Base-by-base conservation (phyloP, 2,888 invertebrate genomes). In the Dynastes tityus region DNA sequence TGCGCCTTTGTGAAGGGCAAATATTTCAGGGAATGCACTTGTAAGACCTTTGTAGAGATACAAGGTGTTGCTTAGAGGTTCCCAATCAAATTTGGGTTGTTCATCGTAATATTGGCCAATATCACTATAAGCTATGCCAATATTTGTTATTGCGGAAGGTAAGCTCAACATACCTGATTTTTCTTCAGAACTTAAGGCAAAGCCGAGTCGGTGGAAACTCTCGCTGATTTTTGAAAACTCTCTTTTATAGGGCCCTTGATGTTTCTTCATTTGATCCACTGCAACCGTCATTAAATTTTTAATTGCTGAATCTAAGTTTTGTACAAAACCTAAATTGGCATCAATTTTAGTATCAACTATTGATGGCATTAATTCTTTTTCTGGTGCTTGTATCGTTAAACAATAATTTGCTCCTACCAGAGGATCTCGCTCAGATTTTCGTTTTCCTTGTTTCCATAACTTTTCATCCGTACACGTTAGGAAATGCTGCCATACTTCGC, bases 391-490 rank as follows among this genome's bases (percentile, higher is more conserved):
- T 84, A 99, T 91, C 80, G 96, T 95, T 88, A 96, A 92, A 89
- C 98, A 98, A 89, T 97, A 97, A 89, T 95, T 96, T 40, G 96
- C 95, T 6, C 97, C 97, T 83, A 96, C 91, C 81, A 97, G 92
- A 84, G 96, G 95, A 88, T 99, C 99, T 85, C 95, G 95, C 89
- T 99, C 99, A 0, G 99, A 98, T 88, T 94, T 94, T 81, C 99
- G 91, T 89, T 99, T 99, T 2, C 99, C 99, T 68, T 93, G 93
- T 90, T 99, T 99, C 99, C 99, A 99, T 83, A 95, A 93, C 88
- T 98, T 98, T 85, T 98, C 98, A 89, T 99, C 98, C 6, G 97
- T 98, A 87, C 98, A 98, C 1, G 97, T 97, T 71, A 99, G 92
- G 88, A 99, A 99, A 88, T 99, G 99, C 86, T 95, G 94, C 96